These are phyloP conservation scores for Drosophila truncata DNA, from an alignment of 1,140 invertebrate species.

Conservation along the genomic window DNA sequence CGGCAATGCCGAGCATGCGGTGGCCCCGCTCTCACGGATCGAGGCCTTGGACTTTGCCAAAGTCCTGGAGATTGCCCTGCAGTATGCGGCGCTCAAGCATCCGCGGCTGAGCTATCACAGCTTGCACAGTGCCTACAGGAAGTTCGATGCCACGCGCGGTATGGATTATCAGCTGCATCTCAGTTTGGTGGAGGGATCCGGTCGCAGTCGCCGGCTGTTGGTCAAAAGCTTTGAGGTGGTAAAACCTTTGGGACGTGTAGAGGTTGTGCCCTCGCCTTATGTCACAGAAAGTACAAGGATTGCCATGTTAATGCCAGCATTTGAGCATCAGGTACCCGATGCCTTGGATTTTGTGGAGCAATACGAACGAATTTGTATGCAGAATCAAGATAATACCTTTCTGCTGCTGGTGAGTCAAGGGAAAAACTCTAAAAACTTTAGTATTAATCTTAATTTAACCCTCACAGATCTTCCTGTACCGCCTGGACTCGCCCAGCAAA, in stretches of 20 bases:
- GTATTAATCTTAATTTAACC: background rate
- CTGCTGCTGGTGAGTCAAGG: constrained; percentile 89
- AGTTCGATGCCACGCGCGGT: constrained; percentile 94
- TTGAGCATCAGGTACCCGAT: constrained; percentile 80
- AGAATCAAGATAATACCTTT: constrained; percentile 91
- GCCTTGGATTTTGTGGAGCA: constrained; percentile 89
- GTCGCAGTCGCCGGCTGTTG: constrained; percentile 40
- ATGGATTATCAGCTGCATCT: constrained; percentile 95
- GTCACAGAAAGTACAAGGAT: constrained; percentile 95
- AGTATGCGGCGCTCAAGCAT: constrained; percentile 87
- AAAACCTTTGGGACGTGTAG: constrained; percentile 93
- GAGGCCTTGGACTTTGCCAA: constrained; percentile 90
- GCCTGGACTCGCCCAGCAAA: constrained; percentile 88
- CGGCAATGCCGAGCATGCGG: constrained; percentile 88
- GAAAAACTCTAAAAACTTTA: background rate
- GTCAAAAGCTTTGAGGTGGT: constrained; percentile 87
- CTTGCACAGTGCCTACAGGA: constrained; percentile 92
- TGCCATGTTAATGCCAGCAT: constrained; percentile 89
- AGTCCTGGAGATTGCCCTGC: constrained; percentile 87
- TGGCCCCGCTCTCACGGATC: constrained; percentile 87
- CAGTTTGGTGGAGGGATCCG: constrained; percentile 84
- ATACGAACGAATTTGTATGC: constrained; percentile 90
- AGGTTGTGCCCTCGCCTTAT: constrained; percentile 95
- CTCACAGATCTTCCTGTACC: constrained; percentile 87
- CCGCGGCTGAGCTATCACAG: constrained; percentile 86